These are phyloP conservation scores for Urocolius indicus DNA, from an alignment of 2,113 vertebrate species.

Conservation along the genomic window DNA sequence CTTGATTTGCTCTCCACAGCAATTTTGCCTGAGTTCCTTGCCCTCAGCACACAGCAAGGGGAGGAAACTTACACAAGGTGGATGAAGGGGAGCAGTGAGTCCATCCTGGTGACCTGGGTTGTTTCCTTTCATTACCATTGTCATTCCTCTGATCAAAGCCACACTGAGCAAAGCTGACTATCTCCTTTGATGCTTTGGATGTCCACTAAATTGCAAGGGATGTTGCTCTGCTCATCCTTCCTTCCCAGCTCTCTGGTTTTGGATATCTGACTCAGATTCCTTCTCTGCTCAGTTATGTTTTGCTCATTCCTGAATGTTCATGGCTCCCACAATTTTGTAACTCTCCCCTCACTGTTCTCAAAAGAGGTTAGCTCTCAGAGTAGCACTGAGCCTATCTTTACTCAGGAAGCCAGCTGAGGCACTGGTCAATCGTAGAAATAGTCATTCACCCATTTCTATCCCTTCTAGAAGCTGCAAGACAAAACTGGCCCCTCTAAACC, in stretches of 20 bases:
- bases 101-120: neutral
- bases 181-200: neutral
- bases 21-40: slow-evolving; percentile 11
- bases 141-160: neutral
- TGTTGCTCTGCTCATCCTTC: neutral
- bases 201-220: neutral
- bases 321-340: neutral
- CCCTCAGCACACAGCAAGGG: neutral
- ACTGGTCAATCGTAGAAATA: neutral
- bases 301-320: neutral
- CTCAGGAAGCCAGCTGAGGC: neutral
- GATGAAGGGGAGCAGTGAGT: neutral
- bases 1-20: neutral
- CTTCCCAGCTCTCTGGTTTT: neutral
- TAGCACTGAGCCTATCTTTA: neutral
- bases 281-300: neutral
- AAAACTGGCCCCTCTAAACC: neutral
- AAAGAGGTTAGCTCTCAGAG: neutral
- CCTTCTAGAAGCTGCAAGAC: neutral
- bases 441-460: neutral
- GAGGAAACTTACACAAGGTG: neutral
- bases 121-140: neutral
- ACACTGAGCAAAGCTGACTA: neutral
- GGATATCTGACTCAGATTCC: neutral
- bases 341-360: neutral